A percentile compares a stretch with the other conserved stretches of the same genome.
Conservation (phyloP, 2,797 vertebrate genomes). For the Syndactyla subalaris region DNA sequence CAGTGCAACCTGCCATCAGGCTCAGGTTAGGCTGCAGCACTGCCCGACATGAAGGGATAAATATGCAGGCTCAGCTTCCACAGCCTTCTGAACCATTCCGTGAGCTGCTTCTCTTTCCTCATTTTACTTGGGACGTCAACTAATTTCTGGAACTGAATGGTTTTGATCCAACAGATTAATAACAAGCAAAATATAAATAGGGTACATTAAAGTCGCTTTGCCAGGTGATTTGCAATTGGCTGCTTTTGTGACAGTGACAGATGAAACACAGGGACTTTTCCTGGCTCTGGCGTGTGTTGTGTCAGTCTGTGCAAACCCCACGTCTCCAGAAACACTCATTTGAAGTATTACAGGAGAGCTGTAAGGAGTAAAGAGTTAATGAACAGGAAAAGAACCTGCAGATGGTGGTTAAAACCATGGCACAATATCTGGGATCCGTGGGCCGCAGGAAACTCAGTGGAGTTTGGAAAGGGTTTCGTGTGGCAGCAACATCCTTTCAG, state of each 20-base stretch:
- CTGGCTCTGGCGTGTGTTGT: background rate
- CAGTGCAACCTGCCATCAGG: background rate
- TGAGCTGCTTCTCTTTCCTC: background rate
- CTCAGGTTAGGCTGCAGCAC: background rate
- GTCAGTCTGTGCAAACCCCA: background rate
- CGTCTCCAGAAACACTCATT: background rate
- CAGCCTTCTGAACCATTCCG: background rate
- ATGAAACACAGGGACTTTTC: background rate
- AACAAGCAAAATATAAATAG: background rate
- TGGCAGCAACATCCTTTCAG: background rate
- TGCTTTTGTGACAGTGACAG: background rate
- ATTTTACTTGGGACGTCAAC: background rate
- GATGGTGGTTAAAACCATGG: background rate
- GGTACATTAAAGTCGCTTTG: background rate
- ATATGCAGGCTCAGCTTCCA: background rate
- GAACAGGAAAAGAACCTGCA: conserved; percentile 13
- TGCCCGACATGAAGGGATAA: background rate
- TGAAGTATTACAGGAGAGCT: background rate
- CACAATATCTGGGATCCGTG: background rate
- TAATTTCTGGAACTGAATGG: background rate
- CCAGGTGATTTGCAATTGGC: conserved; percentile 9
- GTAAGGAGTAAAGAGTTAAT: conserved; percentile 25
- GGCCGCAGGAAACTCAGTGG: background rate
- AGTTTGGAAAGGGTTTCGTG: background rate
- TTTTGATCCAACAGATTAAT: background rate